Evolutionary conservation across 2,797 vertebrate genomes (phyloP).

Genomic region (Melanotaenia boesemani): DNA sequence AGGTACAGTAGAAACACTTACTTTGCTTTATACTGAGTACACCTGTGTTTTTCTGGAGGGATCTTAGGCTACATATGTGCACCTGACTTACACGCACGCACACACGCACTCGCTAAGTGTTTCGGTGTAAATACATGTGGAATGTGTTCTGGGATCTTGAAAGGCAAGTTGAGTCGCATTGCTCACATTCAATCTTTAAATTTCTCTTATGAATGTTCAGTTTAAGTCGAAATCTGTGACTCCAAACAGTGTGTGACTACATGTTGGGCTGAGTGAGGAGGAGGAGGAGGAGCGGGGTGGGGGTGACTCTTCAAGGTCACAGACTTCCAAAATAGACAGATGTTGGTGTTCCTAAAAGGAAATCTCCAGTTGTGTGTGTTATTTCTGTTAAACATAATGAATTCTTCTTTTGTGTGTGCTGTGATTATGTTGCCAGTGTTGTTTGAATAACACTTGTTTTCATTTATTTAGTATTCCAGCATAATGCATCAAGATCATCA

Average conservation of each 20-base stretch:
- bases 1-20: not conserved
- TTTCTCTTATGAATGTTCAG: conserved; percentile 13
- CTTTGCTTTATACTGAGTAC: not conserved
- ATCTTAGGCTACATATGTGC: conserved; percentile 2
- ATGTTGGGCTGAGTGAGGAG: not conserved
- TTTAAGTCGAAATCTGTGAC: conserved; percentile 36
- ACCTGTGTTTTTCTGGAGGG: not conserved
- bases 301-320: conserved; percentile 71
- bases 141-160: conserved; percentile 61
- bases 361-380: not conserved
- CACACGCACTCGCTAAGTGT: conserved; percentile 1
- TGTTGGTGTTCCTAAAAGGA: conserved; percentile 33
- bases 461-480: conserved; percentile 5
- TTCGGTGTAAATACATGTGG: conserved; percentile 53
- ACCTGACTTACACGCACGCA: conserved; percentile 15
- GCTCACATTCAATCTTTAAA: conserved; percentile 39
- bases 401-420: not conserved
- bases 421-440: not conserved
- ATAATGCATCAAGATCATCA: not conserved
- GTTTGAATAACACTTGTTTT: conserved; percentile 3
- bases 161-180: conserved; percentile 68
- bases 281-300: not conserved
- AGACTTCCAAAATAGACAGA: conserved; percentile 46
- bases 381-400: conserved; percentile 1
- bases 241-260: not conserved